Evolutionary conservation across 2,797 vertebrate species (phyloP).

Genomic region (Pipistrellus pipistrellus): DNA sequence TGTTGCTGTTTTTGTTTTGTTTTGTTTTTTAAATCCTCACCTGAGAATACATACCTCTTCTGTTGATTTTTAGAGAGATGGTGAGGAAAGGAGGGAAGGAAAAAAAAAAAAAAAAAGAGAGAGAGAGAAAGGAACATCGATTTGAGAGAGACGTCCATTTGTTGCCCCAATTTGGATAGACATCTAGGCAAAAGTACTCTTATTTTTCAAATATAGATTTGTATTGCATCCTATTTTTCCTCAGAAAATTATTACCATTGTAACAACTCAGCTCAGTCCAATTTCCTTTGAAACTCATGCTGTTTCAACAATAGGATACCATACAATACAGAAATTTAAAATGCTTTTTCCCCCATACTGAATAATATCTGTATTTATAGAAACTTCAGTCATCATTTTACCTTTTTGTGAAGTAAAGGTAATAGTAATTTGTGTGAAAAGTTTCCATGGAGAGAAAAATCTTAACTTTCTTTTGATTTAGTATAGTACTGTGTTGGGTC

Average conservation of each 20-base stretch:
- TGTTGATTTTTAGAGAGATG: too few relatives aligned
- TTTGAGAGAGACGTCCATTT: too few relatives aligned
- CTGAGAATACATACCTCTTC: too few relatives aligned
- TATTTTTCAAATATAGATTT: conserved; percentile 25
- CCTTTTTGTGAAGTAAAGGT: conserved; percentile 14
- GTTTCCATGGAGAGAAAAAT: conserved; percentile 47
- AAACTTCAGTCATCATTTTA: not conserved
- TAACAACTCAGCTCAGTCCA: not conserved
- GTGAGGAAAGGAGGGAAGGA: too few relatives aligned
- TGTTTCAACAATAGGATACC: not conserved
- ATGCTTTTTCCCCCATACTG: not conserved
- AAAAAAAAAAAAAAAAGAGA: too few relatives aligned
- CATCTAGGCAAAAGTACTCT: not conserved
- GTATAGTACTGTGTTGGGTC: not conserved
- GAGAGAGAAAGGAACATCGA: too few relatives aligned
- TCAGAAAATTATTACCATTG: not conserved
- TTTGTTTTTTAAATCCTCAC: too few relatives aligned
- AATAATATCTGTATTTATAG: not conserved
- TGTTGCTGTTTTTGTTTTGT: too few relatives aligned
- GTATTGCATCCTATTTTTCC: not conserved
- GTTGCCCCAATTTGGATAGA: not conserved
- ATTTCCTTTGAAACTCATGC: not conserved
- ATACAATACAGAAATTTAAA: not conserved
- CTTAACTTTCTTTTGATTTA: conserved; percentile 2
- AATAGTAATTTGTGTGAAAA: conserved; percentile 41